A percentile compares a stretch with the other conserved stretches of the same genome.
Evolutionary conservation across 1,140 invertebrate genomes (phyloP).

Genomic region (Homarus americanus): DNA sequence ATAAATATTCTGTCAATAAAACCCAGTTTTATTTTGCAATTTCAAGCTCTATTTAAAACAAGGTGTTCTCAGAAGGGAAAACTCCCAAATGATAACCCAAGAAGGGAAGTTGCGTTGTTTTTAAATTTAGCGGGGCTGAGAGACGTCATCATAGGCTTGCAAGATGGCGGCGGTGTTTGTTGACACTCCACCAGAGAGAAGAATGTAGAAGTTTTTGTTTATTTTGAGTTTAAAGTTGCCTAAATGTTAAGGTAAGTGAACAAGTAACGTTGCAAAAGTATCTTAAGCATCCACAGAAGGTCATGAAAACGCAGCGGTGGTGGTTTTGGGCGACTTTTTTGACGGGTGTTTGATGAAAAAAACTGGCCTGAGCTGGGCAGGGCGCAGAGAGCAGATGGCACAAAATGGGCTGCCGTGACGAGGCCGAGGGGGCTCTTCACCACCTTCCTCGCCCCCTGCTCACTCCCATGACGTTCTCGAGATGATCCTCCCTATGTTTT

Average conservation of each 20-base stretch:
- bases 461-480: neutral
- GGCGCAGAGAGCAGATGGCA: slow-evolving; percentile 68
- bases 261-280: slow-evolving; percentile 45
- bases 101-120: slow-evolving; percentile 9
- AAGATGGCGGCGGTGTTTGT: slow-evolving; percentile 71
- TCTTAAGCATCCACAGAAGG: slow-evolving; percentile 27
- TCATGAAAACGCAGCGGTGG: neutral
- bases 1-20: neutral
- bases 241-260: slow-evolving; percentile 72
- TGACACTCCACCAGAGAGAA: slow-evolving; percentile 71
- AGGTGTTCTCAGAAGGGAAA: neutral
- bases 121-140: slow-evolving; percentile 42
- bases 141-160: slow-evolving; percentile 56
- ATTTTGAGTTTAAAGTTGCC: slow-evolving; percentile 69
- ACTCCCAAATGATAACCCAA: slow-evolving; percentile 11
- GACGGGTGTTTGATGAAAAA: slow-evolving; percentile 64
- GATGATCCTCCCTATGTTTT: neutral
- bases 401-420: slow-evolving; percentile 57
- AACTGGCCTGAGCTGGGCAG: slow-evolving; percentile 49
- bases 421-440: neutral
- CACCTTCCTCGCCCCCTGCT: slow-evolving; percentile 1
- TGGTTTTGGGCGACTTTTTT: slow-evolving; percentile 47
- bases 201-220: slow-evolving; percentile 73
- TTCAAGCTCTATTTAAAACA: neutral
- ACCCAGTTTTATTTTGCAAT: neutral